Evolutionary conservation across 2,888 invertebrate genomes (phyloP).

Genomic region (Leptopilina syphax): DNA sequence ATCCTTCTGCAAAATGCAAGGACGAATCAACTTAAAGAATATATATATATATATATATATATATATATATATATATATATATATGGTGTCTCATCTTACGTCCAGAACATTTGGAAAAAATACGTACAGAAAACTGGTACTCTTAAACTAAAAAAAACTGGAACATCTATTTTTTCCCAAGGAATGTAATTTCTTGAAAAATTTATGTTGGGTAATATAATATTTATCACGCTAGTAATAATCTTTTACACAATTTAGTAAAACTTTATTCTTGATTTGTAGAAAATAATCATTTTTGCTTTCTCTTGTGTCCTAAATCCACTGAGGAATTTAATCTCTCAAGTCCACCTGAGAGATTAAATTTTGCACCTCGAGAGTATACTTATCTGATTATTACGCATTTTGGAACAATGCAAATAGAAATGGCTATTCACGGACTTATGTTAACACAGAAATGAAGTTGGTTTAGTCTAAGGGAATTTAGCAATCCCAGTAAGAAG

Average conservation of each 20-base stretch:
- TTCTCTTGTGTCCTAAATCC: constrained; percentile 9
- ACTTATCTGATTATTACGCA: not conserved
- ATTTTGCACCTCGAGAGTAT: not conserved
- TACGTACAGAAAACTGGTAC: not conserved
- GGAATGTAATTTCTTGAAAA: too few species aligned
- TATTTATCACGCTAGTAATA: too few species aligned
- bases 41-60: too few species aligned
- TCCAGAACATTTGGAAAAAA: not conserved
- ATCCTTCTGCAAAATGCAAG: constrained; percentile 22
- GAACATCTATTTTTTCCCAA: too few species aligned
- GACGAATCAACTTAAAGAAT: constrained; percentile 27
- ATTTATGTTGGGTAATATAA: too few species aligned
- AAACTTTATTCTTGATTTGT: not conserved
- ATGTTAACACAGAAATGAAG: not conserved
- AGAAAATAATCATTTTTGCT: not conserved
- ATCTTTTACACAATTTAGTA: too few species aligned
- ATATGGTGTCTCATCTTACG: not conserved
- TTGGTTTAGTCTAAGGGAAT: not conserved
- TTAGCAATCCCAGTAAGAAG: not conserved
- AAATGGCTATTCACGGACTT: not conserved
- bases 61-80: too few species aligned
- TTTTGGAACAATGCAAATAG: constrained; percentile 9
- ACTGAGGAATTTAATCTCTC: constrained; percentile 5
- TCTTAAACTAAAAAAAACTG: not conserved
- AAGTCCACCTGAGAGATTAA: not conserved